Conservation (phyloP, 1,140 invertebrate genomes). For the Ephestia elutella region DNA sequence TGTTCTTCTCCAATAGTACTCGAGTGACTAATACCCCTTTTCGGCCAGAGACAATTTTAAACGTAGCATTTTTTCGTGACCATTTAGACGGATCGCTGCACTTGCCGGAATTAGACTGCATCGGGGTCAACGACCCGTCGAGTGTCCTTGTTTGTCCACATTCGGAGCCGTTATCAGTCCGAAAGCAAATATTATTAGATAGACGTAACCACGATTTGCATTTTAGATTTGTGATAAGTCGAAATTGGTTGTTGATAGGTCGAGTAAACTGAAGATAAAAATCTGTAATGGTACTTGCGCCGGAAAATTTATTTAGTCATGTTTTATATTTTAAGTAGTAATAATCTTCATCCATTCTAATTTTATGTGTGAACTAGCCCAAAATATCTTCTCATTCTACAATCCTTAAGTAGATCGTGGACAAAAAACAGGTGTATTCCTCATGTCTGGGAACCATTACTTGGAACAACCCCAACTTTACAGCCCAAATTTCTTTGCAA, state of each 20-base stretch:
- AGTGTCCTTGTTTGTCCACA: neutral
- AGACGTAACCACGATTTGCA: neutral
- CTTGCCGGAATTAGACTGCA: conserved; percentile 1
- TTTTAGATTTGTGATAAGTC: neutral
- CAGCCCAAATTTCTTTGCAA: too few species aligned
- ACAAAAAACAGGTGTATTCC: too few species aligned
- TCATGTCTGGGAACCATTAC: too few species aligned
- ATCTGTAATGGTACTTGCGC: too few species aligned
- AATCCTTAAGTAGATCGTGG: too few species aligned
- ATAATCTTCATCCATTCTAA: too few species aligned
- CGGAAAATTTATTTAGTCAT: too few species aligned
- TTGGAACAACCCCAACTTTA: too few species aligned
- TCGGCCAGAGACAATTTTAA: neutral
- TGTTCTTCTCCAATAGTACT: too few species aligned
- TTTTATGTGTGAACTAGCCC: too few species aligned
- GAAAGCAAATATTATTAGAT: neutral
- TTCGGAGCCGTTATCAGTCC: neutral
- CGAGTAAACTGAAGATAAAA: neutral
- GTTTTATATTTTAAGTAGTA: too few species aligned
- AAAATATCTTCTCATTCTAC: too few species aligned
- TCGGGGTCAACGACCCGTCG: neutral
- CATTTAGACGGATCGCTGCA: conserved; percentile 3
- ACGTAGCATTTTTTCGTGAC: neutral
- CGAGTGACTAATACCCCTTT: neutral
- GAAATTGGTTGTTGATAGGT: neutral